A percentile compares a stretch with the other conserved stretches of the same genome.
Conservation (phyloP, 2,113 vertebrate species). For the Rhynchomys soricoides region DNA sequence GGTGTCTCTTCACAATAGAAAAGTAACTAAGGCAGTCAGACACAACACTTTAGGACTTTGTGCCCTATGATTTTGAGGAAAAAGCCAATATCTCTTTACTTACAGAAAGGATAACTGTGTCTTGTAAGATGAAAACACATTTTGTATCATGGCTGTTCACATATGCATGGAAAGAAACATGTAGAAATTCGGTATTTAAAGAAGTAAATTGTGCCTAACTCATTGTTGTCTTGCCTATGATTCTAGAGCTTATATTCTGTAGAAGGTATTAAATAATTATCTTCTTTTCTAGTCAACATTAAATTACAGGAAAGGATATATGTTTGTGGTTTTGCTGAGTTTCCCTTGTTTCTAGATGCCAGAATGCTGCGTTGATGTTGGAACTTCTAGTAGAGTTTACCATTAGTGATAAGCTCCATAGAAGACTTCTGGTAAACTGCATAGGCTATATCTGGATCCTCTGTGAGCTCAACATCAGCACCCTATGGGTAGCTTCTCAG, state of each 20-base stretch:
- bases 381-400: neutral
- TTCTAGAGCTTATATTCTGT: neutral
- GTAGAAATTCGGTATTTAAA: neutral
- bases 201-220: neutral
- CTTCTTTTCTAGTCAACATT: neutral
- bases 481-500: neutral
- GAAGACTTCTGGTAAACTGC: neutral
- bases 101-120: neutral
- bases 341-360: neutral
- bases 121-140: neutral
- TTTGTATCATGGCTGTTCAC: neutral
- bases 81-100: neutral
- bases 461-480: neutral
- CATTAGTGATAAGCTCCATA: neutral
- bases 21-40: neutral
- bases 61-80: neutral
- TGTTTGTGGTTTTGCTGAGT: neutral
- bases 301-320: neutral
- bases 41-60: neutral
- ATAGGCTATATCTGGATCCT: neutral
- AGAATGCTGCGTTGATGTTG: neutral
- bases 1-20: neutral
- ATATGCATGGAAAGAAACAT: neutral
- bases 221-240: neutral
- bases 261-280: neutral